These are phyloP conservation scores for Brachypalpus laphriformis DNA, from an alignment of 2,888 invertebrate species.

Conservation along the genomic window DNA sequence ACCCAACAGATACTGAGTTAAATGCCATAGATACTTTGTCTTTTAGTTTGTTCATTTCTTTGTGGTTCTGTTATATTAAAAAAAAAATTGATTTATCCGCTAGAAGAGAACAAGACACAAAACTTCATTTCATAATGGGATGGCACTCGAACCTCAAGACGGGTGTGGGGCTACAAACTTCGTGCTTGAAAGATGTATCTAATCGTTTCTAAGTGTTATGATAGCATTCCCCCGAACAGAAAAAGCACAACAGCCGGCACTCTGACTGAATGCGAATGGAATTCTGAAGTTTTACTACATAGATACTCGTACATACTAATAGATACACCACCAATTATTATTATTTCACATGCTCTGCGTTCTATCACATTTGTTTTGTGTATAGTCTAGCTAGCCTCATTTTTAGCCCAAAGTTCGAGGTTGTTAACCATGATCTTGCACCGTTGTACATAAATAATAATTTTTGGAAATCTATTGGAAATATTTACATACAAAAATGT, in stretches of 20 bases:
- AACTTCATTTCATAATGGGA: conserved; percentile 52
- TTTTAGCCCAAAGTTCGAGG: conserved; percentile 2
- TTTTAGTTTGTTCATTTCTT: conserved; percentile 43
- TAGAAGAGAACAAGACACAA: conserved; percentile 11
- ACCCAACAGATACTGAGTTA: conserved; percentile 59
- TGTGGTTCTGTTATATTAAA: conserved; percentile 47
- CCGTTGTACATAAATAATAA: neutral
- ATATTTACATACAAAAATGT: neutral
- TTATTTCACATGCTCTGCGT: conserved; percentile 26
- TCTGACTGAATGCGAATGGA: conserved; percentile 68
- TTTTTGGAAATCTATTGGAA: no score
- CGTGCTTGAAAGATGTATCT: conserved; percentile 54
- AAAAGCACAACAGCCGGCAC: conserved; percentile 20
- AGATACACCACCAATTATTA: conserved; percentile 22
- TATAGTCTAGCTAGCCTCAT: neutral
- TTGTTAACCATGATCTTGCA: conserved; percentile 55
- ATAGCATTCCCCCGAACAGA: conserved; percentile 18
- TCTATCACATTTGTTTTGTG: neutral
- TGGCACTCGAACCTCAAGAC: conserved; percentile 1
- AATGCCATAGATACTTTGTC: conserved; percentile 64
- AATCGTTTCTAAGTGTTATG: conserved; percentile 46
- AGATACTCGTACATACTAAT: conserved; percentile 12
- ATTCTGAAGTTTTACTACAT: conserved; percentile 33
- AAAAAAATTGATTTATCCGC: conserved; percentile 66
- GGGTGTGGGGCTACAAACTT: conserved; percentile 10